Evolutionary conservation across 2,888 invertebrate species (phyloP).

Genomic region (Pammene aurita): DNA sequence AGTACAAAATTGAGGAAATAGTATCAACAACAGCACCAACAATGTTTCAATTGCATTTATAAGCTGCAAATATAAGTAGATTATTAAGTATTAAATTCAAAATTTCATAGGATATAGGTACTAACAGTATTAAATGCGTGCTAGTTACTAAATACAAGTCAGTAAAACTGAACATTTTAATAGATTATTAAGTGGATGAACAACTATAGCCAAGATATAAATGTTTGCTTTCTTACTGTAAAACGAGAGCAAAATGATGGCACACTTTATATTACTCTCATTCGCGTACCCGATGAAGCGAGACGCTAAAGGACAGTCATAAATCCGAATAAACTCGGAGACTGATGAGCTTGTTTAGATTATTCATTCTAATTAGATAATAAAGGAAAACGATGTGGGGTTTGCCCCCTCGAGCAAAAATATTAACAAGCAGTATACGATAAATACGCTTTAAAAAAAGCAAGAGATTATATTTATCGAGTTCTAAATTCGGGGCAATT

Average conservation of each 20-base stretch:
- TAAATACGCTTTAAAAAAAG: no score
- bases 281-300: neutral
- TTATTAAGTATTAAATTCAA: no score
- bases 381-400: slow-evolving; percentile 11
- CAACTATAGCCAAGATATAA: neutral
- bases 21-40: neutral
- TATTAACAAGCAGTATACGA: neutral
- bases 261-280: slow-evolving; percentile 14
- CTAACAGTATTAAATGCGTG: no score
- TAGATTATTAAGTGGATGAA: neutral
- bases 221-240: slow-evolving; percentile 9
- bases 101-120: no score
- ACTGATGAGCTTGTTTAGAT: slow-evolving; percentile 14
- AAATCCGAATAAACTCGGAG: slow-evolving; percentile 30
- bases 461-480: no score
- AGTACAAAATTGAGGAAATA: no score
- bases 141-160: no score
- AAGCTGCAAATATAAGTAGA: neutral
- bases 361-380: slow-evolving; percentile 27
- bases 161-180: no score
- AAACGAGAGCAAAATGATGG: slow-evolving; percentile 12
- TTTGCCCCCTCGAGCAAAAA: slow-evolving; percentile 1
- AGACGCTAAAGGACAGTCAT: slow-evolving; percentile 19
- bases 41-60: neutral
- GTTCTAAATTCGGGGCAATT: no score